Evolutionary conservation across 2,888 invertebrate species (phyloP), one percentile per base, ranked within the genome.

Genomic region (Pachymerium ferrugineum): DNA sequence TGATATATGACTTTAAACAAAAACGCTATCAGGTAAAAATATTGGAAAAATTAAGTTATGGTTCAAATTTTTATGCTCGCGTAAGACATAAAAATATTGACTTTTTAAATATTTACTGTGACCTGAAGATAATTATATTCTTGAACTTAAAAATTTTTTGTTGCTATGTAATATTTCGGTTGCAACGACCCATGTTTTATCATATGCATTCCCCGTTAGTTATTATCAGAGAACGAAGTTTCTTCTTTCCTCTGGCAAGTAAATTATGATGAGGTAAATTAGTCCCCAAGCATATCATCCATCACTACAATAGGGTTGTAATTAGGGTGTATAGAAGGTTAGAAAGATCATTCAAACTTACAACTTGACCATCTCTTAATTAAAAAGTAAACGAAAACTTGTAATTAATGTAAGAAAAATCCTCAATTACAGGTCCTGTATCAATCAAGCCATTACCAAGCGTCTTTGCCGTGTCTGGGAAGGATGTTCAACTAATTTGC

Each of bases 391-490:
- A 3, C 22, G 62, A 22, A n/a, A 3, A 3, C 62, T 3, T 28
- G 14, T 62, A 62, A 62, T 62, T 62, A 62, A 62, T 62, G 47
- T 62, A 3, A 1, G 14, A 62, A 62, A 62, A 22, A 25, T 28
- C 28, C 28, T 47, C 19, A 33, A 22, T 77, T 80, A 4, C 80
- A 91, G 91, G 91, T 79, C 86, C 89, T 79, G 92, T 92, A 2
- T 90, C 89, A 81, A 90, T 92, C 78, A 86, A 91, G 54, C 85
- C 89, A 75, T 90, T 92, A 81, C 89, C 89, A 33, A 91, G 92
- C 84, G 89, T 91, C 78, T 91, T 91, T 29, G 91, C 91, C 5
- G 90, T 92, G 14, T 90, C 91, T 8, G 90, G 90, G 68, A 89
- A 91, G 81, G 87, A 87, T 74, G 84, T 92, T 78, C 87, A 88